Evolutionary conservation across 1,140 invertebrate species (phyloP).

Genomic region (Melitaea cinxia): DNA sequence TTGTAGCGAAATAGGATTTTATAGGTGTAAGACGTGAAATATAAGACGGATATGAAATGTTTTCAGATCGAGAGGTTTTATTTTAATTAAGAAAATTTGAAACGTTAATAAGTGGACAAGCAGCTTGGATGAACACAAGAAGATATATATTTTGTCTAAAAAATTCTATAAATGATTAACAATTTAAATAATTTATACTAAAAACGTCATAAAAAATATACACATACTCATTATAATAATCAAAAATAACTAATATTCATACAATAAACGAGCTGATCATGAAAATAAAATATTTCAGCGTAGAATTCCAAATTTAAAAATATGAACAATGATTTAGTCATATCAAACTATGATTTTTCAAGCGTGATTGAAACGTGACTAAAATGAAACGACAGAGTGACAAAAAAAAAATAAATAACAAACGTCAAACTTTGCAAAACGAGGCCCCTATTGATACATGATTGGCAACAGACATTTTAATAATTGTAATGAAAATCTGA

Average conservation of each 20-base stretch:
- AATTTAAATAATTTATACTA: too few relatives aligned
- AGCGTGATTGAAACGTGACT: slow-evolving; percentile 17
- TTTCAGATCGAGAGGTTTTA: neutral
- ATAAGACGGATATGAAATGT: slow-evolving; percentile 12
- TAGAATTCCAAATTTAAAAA: slow-evolving; percentile 5
- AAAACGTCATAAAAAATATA: too few relatives aligned
- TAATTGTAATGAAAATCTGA: too few relatives aligned
- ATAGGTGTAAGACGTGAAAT: slow-evolving; percentile 15
- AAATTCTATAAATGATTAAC: neutral
- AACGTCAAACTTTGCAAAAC: neutral
- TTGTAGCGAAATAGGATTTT: slow-evolving; percentile 29
- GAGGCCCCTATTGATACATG: neutral
- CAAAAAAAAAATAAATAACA: slow-evolving; percentile 10
- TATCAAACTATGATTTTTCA: slow-evolving; percentile 10
- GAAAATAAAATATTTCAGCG: slow-evolving; percentile 1
- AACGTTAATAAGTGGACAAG: neutral
- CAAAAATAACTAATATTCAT: neutral
- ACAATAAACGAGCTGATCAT: neutral
- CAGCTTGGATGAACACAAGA: neutral
- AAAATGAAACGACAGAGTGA: slow-evolving; percentile 7
- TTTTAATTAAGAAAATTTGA: neutral
- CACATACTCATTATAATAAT: neutral
- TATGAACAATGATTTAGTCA: slow-evolving; percentile 1
- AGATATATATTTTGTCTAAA: neutral
- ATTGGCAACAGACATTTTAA: too few relatives aligned